Conservation (phyloP, 2,113 vertebrate genomes). For the Apodemus sylvaticus region DNA sequence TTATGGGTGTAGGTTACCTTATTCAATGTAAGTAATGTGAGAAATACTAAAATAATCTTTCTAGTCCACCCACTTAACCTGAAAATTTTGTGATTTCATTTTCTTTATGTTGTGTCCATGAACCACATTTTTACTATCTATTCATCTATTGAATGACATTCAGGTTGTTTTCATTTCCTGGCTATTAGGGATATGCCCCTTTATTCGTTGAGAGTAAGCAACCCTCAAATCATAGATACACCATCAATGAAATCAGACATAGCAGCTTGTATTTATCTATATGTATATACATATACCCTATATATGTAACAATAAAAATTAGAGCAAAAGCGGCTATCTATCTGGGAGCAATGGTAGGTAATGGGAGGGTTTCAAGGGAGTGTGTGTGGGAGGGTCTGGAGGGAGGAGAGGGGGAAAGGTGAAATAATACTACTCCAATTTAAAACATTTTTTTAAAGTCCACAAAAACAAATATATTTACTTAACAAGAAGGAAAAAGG, state of each 20-base stretch:
- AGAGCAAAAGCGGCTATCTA: not conserved
- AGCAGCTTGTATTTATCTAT: not conserved
- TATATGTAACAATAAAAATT: not conserved
- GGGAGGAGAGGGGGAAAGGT: no score
- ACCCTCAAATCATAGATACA: not conserved
- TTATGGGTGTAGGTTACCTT: not conserved
- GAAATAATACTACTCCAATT: not conserved
- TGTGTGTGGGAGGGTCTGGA: not conserved
- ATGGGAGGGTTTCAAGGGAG: not conserved
- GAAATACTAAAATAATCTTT: not conserved
- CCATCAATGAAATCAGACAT: not conserved
- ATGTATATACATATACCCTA: not conserved
- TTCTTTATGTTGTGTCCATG: not conserved
- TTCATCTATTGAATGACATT: not conserved
- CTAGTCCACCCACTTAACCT: not conserved
- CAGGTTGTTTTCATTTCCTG: not conserved
- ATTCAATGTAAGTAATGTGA: not conserved
- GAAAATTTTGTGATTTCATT: not conserved
- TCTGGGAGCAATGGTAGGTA: not conserved
- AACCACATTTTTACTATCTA: not conserved
- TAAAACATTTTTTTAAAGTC: not conserved
- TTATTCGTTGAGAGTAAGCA: not conserved
- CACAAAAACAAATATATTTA: not conserved
- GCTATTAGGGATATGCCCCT: not conserved
- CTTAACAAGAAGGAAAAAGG: not conserved